Evolutionary conservation across 2,888 invertebrate species (phyloP), one percentile per base, ranked within the genome.

Genomic region (Myopa tessellatipennis): DNA sequence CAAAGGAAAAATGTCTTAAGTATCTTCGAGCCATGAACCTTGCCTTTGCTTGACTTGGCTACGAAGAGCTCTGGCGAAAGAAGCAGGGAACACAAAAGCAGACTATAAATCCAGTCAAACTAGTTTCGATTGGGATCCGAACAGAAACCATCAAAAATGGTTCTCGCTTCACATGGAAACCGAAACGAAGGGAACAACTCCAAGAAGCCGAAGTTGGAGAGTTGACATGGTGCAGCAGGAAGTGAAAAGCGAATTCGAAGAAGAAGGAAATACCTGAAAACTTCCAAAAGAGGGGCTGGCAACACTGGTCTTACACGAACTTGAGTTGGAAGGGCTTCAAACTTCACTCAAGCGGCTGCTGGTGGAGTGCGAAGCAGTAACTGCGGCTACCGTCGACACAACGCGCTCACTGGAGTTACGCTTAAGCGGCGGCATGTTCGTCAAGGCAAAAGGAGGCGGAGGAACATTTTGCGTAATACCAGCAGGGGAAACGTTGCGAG

Each of bases 371-470:
- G 12, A 55, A 45, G 71, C 81, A 81, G 85, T 81, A 81, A 80
- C 81, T 80, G 82, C 77, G 55, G 76, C 81, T 45, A 77, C 65
- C 61, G 45, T 34, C 68, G 34, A 36, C 34, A 68, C 75, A 10
- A 50, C 50, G 8, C 50, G 50, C 26, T 77, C 73, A 76, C 84
- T 83, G 83, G 85, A 82, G 85, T 85, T 86, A 84, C 84, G 86
- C 86, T 82, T 80, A 84, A 83, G 82, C 55, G 14, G 55, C 4
- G 0, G 67, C 55, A 6, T 45, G 45, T 34, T 14, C 45, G 40
- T 7, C 40, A 26, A 60, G 58, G 45, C 61, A 50, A 65, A 65
- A 34, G 55, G 36, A 78, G 26, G 26, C 26, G 82, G 45, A 69
- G 68, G 69, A 52, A 70, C 40, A 52, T 69, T 80, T 80, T 81